Evolutionary conservation across 2,888 invertebrate species (phyloP).

Genomic region (Loripinus fragilis): DNA sequence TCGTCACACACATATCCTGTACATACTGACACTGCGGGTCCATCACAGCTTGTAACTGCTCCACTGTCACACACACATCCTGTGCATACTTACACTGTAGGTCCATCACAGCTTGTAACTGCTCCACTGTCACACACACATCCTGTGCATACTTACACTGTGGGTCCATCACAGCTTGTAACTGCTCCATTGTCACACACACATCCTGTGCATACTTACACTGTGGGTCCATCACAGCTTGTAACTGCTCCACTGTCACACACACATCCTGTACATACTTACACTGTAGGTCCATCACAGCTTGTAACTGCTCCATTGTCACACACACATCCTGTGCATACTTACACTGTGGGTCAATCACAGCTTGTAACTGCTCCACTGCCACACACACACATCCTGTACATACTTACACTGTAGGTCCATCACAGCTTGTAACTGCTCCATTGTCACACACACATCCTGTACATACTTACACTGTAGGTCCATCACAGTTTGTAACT

Average conservation of each 20-base stretch:
- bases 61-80: too few relatives aligned
- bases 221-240: constrained; percentile 25
- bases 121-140: too few relatives aligned
- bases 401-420: constrained; percentile 39
- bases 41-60: constrained; percentile 21
- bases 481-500: constrained; percentile 25
- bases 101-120: constrained; percentile 25
- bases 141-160: constrained; percentile 48
- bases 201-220: too few relatives aligned
- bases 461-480: constrained; percentile 42
- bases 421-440: constrained; percentile 21
- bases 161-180: constrained; percentile 23
- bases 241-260: neutral
- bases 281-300: constrained; percentile 37
- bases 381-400: too few relatives aligned
- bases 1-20: too few relatives aligned
- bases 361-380: constrained; percentile 15
- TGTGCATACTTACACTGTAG: constrained; percentile 42
- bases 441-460: too few relatives aligned
- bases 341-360: constrained; percentile 35
- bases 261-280: too few relatives aligned
- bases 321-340: too few relatives aligned
- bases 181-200: too few relatives aligned
- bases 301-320: neutral
- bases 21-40: constrained; percentile 38